These are phyloP conservation scores for Esox masquinongy DNA, from an alignment of 2,797 vertebrate genomes.

Conservation along the genomic window DNA sequence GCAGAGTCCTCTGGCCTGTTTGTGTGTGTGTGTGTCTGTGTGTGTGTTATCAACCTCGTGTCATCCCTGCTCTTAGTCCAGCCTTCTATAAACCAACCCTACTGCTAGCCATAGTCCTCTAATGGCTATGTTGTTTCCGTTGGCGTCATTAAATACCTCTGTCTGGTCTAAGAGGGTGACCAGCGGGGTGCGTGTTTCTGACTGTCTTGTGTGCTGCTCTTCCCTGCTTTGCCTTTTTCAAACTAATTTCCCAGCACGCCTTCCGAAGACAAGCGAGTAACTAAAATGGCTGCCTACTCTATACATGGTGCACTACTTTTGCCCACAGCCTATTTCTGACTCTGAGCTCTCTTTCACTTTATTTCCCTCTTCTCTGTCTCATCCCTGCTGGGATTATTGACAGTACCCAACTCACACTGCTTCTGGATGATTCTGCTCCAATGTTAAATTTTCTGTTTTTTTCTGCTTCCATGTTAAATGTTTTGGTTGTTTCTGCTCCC, in stretches of 20 bases:
- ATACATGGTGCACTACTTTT: too few relatives aligned
- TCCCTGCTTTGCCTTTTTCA: too few relatives aligned
- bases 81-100: neutral
- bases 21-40: slow-evolving; percentile 7
- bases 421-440: neutral
- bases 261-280: too few relatives aligned
- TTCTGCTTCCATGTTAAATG: neutral
- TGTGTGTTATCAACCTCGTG: neutral
- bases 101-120: neutral
- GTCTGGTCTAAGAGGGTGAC: neutral
- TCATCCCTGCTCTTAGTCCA: neutral
- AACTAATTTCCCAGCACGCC: too few relatives aligned
- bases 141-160: neutral
- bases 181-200: neutral
- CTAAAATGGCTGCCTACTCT: too few relatives aligned
- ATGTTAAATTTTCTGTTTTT: neutral
- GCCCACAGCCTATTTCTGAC: too few relatives aligned
- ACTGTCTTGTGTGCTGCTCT: neutral
- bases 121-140: neutral
- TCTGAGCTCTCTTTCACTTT: too few relatives aligned
- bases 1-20: neutral
- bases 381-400: neutral
- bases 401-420: neutral
- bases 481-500: too few relatives aligned
- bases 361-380: neutral